These are phyloP conservation scores for Pseudococcus viburni DNA, from an alignment of 2,888 invertebrate species.

Conservation along the genomic window DNA sequence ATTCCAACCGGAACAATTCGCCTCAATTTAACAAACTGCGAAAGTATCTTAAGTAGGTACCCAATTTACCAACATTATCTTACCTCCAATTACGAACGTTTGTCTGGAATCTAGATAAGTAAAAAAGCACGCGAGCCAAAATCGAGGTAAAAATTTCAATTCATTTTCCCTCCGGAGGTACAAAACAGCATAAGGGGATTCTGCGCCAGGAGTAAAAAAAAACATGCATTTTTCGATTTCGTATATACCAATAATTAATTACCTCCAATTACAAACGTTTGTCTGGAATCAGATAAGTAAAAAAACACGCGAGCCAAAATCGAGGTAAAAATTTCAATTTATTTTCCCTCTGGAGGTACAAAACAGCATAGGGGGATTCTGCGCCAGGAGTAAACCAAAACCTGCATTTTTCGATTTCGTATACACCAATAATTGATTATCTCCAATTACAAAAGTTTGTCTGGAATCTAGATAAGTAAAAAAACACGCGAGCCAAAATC, in stretches of 20 bases:
- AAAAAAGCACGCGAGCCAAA: too few relatives aligned
- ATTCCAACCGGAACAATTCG: background rate
- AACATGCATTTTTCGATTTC: background rate
- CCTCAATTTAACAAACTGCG: background rate
- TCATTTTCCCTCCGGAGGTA: background rate
- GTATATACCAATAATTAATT: background rate
- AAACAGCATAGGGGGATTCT: background rate
- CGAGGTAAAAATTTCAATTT: background rate
- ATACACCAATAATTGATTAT: too few relatives aligned
- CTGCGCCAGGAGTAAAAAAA: background rate
- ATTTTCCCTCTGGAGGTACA: background rate
- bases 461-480: too few relatives aligned
- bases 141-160: background rate
- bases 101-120: too few relatives aligned
- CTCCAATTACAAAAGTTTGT: too few relatives aligned
- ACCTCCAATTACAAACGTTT: too few relatives aligned
- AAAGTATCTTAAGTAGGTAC: too few relatives aligned
- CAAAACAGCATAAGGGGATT: background rate
- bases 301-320: too few relatives aligned
- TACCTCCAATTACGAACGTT: too few relatives aligned
- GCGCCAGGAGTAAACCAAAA: background rate
- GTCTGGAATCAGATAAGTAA: too few relatives aligned
- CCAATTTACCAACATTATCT: too few relatives aligned
- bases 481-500: too few relatives aligned
- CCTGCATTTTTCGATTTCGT: background rate